These are phyloP conservation scores for Semotilus atromaculatus DNA, from an alignment of 2,797 vertebrate species.

Conservation along the genomic window DNA sequence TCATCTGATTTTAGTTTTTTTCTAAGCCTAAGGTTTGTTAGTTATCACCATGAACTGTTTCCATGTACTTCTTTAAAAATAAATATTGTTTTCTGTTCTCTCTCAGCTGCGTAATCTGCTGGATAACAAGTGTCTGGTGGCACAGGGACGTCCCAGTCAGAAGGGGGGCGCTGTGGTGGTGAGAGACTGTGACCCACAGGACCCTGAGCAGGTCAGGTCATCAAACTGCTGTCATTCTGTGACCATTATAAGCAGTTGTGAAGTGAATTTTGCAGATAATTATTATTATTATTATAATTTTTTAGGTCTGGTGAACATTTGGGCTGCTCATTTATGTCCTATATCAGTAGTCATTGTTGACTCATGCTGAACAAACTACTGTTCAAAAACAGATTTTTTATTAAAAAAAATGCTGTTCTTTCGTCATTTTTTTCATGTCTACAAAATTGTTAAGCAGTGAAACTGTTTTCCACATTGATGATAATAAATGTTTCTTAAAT, in stretches of 20 bases:
- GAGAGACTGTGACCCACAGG: slow-evolving; percentile 83
- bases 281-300: background rate
- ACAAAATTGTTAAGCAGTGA: background rate
- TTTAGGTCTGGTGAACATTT: background rate
- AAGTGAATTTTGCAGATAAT: background rate
- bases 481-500: background rate
- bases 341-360: background rate
- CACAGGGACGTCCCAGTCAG: slow-evolving; percentile 90
- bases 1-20: background rate
- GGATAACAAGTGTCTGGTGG: slow-evolving; percentile 85
- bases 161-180: slow-evolving; percentile 90
- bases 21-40: background rate
- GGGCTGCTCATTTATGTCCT: background rate
- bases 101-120: slow-evolving; percentile 86
- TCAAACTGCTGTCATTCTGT: background rate
- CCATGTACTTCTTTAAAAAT: background rate
- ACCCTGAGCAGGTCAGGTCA: slow-evolving; percentile 83
- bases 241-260: background rate
- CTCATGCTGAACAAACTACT: background rate
- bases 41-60: background rate
- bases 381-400: background rate
- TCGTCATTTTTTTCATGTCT: background rate
- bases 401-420: background rate
- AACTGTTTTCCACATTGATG: background rate
- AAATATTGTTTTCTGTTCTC: background rate